These are phyloP conservation scores for Danaus chrysippus DNA, from an alignment of 2,888 invertebrate genomes.

Conservation along the genomic window DNA sequence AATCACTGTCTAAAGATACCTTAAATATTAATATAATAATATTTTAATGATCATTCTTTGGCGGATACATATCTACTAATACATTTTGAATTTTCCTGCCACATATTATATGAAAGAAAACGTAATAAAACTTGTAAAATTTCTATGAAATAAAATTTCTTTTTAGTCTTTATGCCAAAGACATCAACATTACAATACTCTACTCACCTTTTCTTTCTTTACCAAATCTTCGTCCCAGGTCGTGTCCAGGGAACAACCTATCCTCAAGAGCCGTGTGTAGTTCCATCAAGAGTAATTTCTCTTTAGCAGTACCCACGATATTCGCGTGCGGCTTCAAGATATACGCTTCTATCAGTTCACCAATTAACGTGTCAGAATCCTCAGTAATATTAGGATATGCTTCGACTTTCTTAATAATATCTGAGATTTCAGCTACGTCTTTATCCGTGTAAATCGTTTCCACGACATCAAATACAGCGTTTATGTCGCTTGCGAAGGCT, in stretches of 20 bases:
- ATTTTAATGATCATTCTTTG: too few relatives aligned
- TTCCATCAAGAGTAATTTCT: conserved; percentile 8
- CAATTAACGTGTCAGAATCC: neutral
- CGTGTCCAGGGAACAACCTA: conserved; percentile 6
- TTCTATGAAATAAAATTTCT: too few relatives aligned
- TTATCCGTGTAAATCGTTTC: conserved; percentile 16
- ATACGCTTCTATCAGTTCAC: conserved; percentile 8
- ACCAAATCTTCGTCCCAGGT: neutral
- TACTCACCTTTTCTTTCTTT: neutral
- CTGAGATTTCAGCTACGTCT: conserved; percentile 13
- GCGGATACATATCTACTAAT: too few relatives aligned
- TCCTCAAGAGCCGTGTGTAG: conserved; percentile 6
- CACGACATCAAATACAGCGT: conserved; percentile 13
- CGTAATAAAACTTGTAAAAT: too few relatives aligned
- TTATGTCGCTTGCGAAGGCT: conserved; percentile 12
- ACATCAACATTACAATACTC: neutral
- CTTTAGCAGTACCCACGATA: conserved; percentile 12
- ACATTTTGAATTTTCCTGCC: too few relatives aligned
- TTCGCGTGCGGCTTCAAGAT: conserved; percentile 13
- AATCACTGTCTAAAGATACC: too few relatives aligned
- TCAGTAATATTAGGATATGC: conserved; percentile 7
- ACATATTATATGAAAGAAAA: too few relatives aligned
- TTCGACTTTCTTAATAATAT: conserved; percentile 8
- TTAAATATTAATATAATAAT: too few relatives aligned
- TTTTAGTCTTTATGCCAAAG: too few relatives aligned